These are phyloP conservation scores for Pelecanoides urinatrix DNA, from an alignment of 2,113 vertebrate species.

Conservation along the genomic window DNA sequence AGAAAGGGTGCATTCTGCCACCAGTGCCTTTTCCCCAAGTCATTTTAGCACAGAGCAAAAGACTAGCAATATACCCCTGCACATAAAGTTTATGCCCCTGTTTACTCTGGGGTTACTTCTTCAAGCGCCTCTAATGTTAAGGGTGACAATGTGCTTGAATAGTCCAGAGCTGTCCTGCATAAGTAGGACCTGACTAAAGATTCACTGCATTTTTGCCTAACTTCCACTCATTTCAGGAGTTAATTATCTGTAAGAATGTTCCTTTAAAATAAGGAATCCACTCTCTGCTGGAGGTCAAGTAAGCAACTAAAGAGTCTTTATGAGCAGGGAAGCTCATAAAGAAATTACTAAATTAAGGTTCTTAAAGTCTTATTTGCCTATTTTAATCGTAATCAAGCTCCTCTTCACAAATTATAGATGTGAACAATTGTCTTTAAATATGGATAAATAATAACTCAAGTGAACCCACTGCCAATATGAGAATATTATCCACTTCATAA, in stretches of 20 bases:
- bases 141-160: not conserved
- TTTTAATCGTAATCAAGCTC: slow-evolving; percentile 3
- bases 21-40: not conserved
- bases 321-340: not conserved
- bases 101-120: not conserved
- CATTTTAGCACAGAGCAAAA: not conserved
- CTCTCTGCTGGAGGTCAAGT: not conserved
- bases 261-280: not conserved
- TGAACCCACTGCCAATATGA: not conserved
- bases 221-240: not conserved
- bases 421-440: not conserved
- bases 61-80: not conserved
- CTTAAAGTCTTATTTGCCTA: not conserved
- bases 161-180: not conserved
- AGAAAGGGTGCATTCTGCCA: not conserved
- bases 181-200: not conserved
- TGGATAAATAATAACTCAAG: not conserved
- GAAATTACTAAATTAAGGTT: slow-evolving; percentile 32
- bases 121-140: not conserved
- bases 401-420: not conserved
- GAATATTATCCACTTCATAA: not conserved
- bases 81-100: not conserved
- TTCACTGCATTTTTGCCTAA: not conserved
- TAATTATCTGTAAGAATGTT: slow-evolving; percentile 1
- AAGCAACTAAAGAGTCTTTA: not conserved